Evolutionary conservation across 2,113 vertebrate species (phyloP), one percentile per base, ranked within the genome.

Genomic region (Antechinus stuartii): DNA sequence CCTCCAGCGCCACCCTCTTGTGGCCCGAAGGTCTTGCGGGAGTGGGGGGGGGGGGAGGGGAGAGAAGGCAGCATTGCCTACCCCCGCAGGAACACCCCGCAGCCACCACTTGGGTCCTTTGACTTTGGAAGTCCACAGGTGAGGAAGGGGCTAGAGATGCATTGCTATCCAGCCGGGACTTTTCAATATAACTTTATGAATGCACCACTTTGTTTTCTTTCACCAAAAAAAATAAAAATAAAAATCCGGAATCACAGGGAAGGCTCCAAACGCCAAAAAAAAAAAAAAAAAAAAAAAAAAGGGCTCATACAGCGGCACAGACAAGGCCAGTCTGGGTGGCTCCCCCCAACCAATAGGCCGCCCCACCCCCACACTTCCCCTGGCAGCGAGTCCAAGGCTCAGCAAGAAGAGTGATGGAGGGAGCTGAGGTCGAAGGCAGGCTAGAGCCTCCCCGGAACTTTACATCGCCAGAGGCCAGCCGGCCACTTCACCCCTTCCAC

Each of bases 31-130:
- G 97, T 92, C 97, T 96, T 0, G 95, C 50, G 9, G 10, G 97
- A 46, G 94, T 91, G 1, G 52, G 49, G 49, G 4, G 7, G 49
- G 0, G 49, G 5, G 95, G 92, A 0, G 35, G 50, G 97, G 91
- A 97, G 89, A 10, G 49, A 5, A 8, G 95, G 93, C 97, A 0
- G 35, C 3, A 0, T 95, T 93, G 10, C 96, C 50, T 19, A 93
- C 54, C 0, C 94, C 30, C 9, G 96, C 91, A 98, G 89, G 14
- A 42, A 91, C 96, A 16, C 96, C 97, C 89, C 97, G 96, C 54
- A 95, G 56, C 97, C 97, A 97, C 57, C 96, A 95, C 54, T 35
- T 90, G 16, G 8, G 93, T 96, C 35, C 0, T 2, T 0, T 23
- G 5, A 55, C 19, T 55, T 23, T 55, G 7, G 23, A 23, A 55